Evolutionary conservation across 2,888 invertebrate genomes (phyloP).

Genomic region (Lamellibrachia satsuma): DNA sequence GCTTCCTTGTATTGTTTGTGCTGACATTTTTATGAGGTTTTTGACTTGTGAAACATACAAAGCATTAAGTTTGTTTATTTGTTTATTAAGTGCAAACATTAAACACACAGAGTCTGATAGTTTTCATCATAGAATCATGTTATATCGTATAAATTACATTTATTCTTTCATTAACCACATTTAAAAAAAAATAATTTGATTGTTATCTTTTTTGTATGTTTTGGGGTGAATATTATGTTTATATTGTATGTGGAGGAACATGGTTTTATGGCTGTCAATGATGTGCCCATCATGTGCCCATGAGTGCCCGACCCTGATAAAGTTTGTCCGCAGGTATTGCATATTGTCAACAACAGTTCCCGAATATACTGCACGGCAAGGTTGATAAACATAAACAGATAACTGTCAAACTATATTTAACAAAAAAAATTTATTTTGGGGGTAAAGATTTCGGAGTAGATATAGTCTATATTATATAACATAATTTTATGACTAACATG

Average conservation of each 20-base stretch:
- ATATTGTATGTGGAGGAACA: no score
- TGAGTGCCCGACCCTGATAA: no score
- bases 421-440: neutral
- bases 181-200: neutral
- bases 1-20: neutral
- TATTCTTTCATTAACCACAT: neutral
- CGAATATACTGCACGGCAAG: no score
- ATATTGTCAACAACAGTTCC: no score
- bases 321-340: no score
- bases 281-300: neutral
- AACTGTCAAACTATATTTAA: no score
- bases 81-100: neutral
- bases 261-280: neutral
- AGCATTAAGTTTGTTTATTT: neutral
- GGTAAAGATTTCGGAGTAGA: neutral
- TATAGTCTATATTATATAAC: neutral
- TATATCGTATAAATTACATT: neutral
- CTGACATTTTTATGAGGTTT: neutral
- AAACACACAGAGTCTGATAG: neutral
- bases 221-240: no score
- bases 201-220: neutral
- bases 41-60: neutral
- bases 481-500: neutral
- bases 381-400: no score
- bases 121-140: neutral